Conservation (phyloP, 2,888 invertebrate species). For the Harpalus rubripes region DNA sequence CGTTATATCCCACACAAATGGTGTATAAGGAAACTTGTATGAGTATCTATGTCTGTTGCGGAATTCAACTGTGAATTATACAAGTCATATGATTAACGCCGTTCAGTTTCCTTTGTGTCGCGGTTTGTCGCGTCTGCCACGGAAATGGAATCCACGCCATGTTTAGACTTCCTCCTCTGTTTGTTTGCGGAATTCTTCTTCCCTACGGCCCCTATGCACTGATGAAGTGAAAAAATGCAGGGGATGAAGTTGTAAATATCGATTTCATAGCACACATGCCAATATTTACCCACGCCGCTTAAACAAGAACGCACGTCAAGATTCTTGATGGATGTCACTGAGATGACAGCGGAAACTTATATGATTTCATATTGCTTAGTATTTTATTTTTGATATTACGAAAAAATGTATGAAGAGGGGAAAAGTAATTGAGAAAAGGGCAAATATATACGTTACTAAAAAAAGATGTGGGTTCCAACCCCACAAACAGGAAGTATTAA, state of each 20-base stretch:
- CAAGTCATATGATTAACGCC: slow-evolving; percentile 65
- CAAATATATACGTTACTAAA: neutral
- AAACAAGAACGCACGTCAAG: slow-evolving; percentile 14
- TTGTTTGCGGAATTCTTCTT: slow-evolving; percentile 59
- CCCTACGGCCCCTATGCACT: slow-evolving; percentile 31
- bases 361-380: slow-evolving; percentile 27
- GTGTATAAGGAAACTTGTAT: slow-evolving; percentile 1
- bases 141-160: slow-evolving; percentile 63
- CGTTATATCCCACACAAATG: neutral
- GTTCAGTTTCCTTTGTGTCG: slow-evolving; percentile 63
- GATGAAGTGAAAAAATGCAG: slow-evolving; percentile 46
- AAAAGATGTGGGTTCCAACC: neutral
- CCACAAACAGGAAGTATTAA: neutral
- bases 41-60: neutral
- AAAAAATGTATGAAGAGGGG: neutral
- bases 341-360: slow-evolving; percentile 29
- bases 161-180: slow-evolving; percentile 63
- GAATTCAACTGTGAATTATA: slow-evolving; percentile 57
- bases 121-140: slow-evolving; percentile 42
- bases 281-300: slow-evolving; percentile 34
- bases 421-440: neutral
- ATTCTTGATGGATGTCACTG: slow-evolving; percentile 23
- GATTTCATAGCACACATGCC: slow-evolving; percentile 44
- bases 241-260: slow-evolving; percentile 52
- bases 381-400: slow-evolving; percentile 22